Percentiles rank a stretch among this genome's conserved stretches.
Conservation (phyloP, 2,113 vertebrate genomes). For the Microtus montanus region DNA sequence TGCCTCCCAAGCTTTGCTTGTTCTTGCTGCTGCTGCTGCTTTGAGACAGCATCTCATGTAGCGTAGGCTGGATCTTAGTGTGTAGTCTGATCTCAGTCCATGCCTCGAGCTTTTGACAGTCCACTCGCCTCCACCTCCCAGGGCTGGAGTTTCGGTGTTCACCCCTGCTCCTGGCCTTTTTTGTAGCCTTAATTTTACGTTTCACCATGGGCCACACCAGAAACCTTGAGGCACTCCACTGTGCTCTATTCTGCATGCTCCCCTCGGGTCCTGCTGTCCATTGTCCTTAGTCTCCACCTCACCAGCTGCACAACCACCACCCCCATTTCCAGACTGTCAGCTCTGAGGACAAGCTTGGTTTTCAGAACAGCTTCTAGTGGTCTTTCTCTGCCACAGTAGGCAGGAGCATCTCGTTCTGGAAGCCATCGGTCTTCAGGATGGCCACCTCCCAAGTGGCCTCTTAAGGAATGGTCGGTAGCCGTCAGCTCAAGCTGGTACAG, state of each 20-base stretch:
- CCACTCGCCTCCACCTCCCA: background rate
- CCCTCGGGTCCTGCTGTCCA: background rate
- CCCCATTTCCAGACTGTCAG: background rate
- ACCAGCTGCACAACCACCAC: background rate
- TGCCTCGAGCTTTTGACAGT: background rate
- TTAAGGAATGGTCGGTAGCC: background rate
- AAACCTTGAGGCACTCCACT: background rate
- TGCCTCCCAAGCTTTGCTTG: background rate
- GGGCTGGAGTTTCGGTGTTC: background rate
- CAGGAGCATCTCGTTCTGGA: slow-evolving; percentile 49
- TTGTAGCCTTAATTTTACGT: background rate
- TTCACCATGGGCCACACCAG: background rate
- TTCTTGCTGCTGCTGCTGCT: background rate
- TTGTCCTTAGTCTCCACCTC: background rate
- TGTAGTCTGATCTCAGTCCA: background rate
- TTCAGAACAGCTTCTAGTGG: slow-evolving; percentile 34
- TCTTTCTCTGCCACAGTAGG: slow-evolving; percentile 31
- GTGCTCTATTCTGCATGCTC: background rate
- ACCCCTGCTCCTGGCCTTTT: background rate
- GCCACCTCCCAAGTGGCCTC: background rate
- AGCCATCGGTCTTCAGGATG: background rate
- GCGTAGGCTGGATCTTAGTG: background rate
- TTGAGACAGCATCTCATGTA: background rate
- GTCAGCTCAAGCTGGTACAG: background rate
- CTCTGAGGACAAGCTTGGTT: slow-evolving; percentile 33